A percentile compares a stretch with the other conserved stretches of the same genome.
phyloP scores from a whole-genome alignment of 2,113 vertebrate genomes.

The Morone saxatilis region DNA sequence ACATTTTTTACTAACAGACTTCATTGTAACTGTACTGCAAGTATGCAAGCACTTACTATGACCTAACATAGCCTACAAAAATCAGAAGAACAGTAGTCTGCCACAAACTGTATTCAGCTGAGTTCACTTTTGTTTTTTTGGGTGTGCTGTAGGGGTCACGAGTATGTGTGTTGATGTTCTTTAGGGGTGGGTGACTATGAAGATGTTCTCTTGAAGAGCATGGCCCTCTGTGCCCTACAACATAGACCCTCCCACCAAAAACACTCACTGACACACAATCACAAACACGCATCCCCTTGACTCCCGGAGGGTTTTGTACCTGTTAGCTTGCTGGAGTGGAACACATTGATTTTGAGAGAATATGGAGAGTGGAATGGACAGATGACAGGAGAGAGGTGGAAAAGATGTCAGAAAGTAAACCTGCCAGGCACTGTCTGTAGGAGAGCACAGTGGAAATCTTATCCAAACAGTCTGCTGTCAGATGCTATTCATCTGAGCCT shows the following conservation, averaged over 20 bases:
- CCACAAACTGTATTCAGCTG: not conserved
- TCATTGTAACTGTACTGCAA: too few species aligned
- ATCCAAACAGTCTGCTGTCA: slow-evolving; percentile 49
- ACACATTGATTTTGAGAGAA: slow-evolving; percentile 38
- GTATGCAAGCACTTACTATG: too few species aligned
- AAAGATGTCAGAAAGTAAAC: slow-evolving; percentile 11
- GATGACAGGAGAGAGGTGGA: not conserved
- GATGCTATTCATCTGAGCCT: slow-evolving; percentile 15
- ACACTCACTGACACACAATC: not conserved
- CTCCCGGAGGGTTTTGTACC: not conserved
- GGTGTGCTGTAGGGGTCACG: not conserved
- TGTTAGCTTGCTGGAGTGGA: slow-evolving; percentile 33
- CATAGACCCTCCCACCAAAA: not conserved
- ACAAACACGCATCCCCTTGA: not conserved
- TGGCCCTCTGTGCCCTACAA: not conserved
- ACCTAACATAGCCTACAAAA: too few species aligned
- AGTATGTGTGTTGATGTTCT: not conserved
- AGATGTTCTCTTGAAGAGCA: not conserved
- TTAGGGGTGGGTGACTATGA: not conserved
- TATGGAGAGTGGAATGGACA: slow-evolving; percentile 4
- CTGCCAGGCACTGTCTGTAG: slow-evolving; percentile 29
- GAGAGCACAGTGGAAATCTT: slow-evolving; percentile 30
- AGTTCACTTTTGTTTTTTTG: not conserved
- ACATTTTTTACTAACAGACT: too few species aligned
- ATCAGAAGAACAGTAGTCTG: not conserved